Conservation (phyloP, 2,888 invertebrate genomes). For the Trilocha varians region DNA sequence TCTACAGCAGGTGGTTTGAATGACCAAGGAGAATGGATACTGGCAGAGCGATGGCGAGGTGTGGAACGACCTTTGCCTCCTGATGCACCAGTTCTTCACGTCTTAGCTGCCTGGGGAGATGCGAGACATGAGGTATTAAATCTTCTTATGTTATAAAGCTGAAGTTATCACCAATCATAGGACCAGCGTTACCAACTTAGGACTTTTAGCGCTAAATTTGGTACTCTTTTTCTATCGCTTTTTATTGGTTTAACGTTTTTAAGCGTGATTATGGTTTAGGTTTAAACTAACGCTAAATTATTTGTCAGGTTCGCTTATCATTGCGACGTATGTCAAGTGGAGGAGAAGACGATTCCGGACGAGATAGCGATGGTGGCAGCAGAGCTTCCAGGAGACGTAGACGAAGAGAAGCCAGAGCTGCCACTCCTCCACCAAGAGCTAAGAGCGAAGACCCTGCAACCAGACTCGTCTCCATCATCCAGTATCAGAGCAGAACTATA, state of each 20-base stretch:
- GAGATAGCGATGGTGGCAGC: constrained; percentile 61
- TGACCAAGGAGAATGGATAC: constrained; percentile 75
- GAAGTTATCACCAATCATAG: too few species aligned
- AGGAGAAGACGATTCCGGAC: constrained; percentile 65
- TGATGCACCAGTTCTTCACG: constrained; percentile 81
- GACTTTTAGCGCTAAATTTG: too few species aligned
- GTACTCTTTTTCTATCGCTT: too few species aligned
- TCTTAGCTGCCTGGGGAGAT: constrained; percentile 86
- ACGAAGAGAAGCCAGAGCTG: constrained; percentile 35
- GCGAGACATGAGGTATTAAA: constrained; percentile 55
- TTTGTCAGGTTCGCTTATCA: constrained; percentile 60
- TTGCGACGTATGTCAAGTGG: constrained; percentile 62
- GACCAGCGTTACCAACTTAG: too few species aligned
- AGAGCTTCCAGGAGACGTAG: constrained; percentile 40
- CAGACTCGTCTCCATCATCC: constrained; percentile 59
- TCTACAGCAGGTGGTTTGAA: constrained; percentile 34
- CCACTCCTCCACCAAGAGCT: constrained; percentile 48
- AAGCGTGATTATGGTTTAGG: background rate
- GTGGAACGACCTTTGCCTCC: constrained; percentile 82
- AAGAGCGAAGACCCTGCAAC: constrained; percentile 55
- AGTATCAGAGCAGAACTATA: constrained; percentile 62
- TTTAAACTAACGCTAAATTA: too few species aligned
- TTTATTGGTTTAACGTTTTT: background rate
- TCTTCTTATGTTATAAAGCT: too few species aligned
- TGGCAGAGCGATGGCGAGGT: constrained; percentile 85